A percentile compares a stretch with the other conserved stretches of the same genome.
Conservation (phyloP, 2,113 vertebrate species). For the Alosa alosa region DNA sequence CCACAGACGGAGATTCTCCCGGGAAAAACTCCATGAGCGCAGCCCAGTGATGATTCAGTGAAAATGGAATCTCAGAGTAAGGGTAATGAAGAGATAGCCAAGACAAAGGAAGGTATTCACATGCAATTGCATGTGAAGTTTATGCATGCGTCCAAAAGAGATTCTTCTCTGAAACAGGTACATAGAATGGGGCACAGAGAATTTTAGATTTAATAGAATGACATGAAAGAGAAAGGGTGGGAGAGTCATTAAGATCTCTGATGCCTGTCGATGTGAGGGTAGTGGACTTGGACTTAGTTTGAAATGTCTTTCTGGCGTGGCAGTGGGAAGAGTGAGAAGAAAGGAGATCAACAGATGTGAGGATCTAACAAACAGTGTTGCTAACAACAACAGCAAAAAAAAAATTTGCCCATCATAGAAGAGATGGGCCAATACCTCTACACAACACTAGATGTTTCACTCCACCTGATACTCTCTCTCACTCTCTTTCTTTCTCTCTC, state of each 20-base stretch:
- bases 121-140: too few relatives aligned
- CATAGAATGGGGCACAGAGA: neutral
- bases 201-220: neutral
- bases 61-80: neutral
- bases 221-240: constrained; percentile 2
- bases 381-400: neutral
- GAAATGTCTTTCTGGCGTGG: constrained; percentile 12
- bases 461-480: constrained; percentile 20
- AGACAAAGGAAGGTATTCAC: too few relatives aligned
- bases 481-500: neutral
- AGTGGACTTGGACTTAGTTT: neutral
- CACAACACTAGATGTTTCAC: constrained; percentile 16
- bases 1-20: too few relatives aligned
- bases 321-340: constrained; percentile 18
- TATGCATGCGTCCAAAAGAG: too few relatives aligned
- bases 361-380: neutral
- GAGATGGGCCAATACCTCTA: constrained; percentile 11
- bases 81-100: neutral
- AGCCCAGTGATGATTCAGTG: neutral
- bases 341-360: constrained; percentile 22
- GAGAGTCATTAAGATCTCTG: neutral
- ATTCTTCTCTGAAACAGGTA: neutral
- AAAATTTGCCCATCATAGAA: neutral
- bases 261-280: constrained; percentile 21
- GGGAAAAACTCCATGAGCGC: too few relatives aligned